Percentiles rank a stretch among this genome's conserved stretches.
These are phyloP conservation scores for Archips xylosteana DNA, from an alignment of 2,888 invertebrate species.

Conservation along the genomic window DNA sequence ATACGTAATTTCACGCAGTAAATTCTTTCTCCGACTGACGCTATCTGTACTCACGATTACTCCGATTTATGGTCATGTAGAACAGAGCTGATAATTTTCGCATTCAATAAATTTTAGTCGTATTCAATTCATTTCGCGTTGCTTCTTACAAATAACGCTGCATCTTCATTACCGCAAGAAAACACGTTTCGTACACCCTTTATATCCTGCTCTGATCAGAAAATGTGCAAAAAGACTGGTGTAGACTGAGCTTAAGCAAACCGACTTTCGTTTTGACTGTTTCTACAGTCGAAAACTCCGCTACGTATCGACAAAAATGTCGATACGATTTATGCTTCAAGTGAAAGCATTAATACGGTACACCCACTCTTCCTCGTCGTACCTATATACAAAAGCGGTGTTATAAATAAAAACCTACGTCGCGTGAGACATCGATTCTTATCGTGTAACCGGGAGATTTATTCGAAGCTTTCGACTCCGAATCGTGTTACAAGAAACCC, in stretches of 20 bases:
- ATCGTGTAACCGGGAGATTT: slow-evolving; percentile 82
- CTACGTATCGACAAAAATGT: slow-evolving; percentile 52
- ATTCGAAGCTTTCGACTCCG: slow-evolving; percentile 74
- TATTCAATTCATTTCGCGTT: slow-evolving; percentile 59
- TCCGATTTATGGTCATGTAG: slow-evolving; percentile 63
- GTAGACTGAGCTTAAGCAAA: slow-evolving; percentile 29
- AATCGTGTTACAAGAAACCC: slow-evolving; percentile 79
- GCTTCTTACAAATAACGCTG: slow-evolving; percentile 41
- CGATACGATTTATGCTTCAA: slow-evolving; percentile 49
- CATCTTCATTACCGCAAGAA: slow-evolving; percentile 43
- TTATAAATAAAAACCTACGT: slow-evolving; percentile 76
- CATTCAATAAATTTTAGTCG: slow-evolving; percentile 61
- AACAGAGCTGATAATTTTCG: slow-evolving; percentile 63
- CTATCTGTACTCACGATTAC: slow-evolving; percentile 65
- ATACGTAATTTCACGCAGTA: slow-evolving; percentile 53
- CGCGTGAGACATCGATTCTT: slow-evolving; percentile 84
- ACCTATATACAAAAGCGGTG: slow-evolving; percentile 55
- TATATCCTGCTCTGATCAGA: not conserved
- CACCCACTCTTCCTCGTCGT: slow-evolving; percentile 72
- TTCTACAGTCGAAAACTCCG: slow-evolving; percentile 53
- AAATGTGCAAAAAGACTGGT: not conserved
- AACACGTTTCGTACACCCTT: slow-evolving; percentile 5
- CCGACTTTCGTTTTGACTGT: slow-evolving; percentile 50
- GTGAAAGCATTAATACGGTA: slow-evolving; percentile 68
- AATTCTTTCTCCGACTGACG: slow-evolving; percentile 52